Evolutionary conservation across 1,140 invertebrate species (phyloP).

Genomic region (Brachionus angularis): DNA sequence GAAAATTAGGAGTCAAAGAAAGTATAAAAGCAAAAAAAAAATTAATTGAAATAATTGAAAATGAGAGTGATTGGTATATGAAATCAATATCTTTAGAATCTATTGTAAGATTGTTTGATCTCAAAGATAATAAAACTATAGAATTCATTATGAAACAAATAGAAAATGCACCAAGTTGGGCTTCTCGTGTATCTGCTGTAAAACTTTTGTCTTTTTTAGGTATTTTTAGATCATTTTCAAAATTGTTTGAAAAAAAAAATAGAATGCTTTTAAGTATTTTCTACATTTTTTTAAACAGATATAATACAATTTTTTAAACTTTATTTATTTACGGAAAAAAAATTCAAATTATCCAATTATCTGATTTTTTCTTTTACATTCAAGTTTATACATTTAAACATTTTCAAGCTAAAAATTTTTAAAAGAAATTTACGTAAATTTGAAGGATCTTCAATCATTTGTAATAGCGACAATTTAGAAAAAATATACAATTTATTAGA

Average conservation of each 20-base stretch:
- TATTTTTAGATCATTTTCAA: no score
- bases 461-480: no score
- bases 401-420: no score
- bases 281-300: no score
- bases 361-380: no score
- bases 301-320: not conserved
- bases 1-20: not conserved
- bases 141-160: not conserved
- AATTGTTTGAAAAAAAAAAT: no score
- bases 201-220: not conserved
- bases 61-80: not conserved
- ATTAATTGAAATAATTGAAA: not conserved
- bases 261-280: no score
- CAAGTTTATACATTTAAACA: no score
- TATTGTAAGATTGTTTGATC: conserved; percentile 24
- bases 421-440: no score
- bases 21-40: not conserved
- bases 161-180: not conserved
- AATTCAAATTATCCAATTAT: no score
- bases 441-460: no score
- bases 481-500: conserved; percentile 51
- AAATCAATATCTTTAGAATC: conserved; percentile 21
- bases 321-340: not conserved
- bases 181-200: not conserved
- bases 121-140: not conserved